phyloP scores from a whole-genome alignment of 2,888 invertebrate genomes.

The Cyclophora albipunctata region DNA sequence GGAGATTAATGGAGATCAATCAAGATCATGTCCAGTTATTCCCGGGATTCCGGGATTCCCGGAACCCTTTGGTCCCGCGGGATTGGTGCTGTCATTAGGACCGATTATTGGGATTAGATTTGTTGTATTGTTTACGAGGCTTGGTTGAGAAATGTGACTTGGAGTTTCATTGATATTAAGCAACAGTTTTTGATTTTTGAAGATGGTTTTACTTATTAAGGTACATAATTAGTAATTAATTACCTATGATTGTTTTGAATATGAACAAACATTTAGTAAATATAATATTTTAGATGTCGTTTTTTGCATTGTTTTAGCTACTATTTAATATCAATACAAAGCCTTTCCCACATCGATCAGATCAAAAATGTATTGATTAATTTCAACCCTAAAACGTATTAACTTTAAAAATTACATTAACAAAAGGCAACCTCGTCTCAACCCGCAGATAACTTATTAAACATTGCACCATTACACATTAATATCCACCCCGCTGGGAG shows the following conservation, averaged over 20 bases:
- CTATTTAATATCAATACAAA: no score
- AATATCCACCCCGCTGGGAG: constrained; percentile 67
- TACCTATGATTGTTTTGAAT: no score
- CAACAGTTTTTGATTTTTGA: no score
- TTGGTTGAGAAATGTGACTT: no score
- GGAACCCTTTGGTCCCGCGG: constrained; percentile 50
- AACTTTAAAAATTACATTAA: constrained; percentile 66
- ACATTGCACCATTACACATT: constrained; percentile 72
- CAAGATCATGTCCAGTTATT: constrained; percentile 68
- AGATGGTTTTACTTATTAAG: no score
- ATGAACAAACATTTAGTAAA: no score
- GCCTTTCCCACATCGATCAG: not conserved
- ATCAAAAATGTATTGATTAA: constrained; percentile 25
- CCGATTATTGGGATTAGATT: no score
- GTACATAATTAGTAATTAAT: no score
- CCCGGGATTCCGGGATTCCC: constrained; percentile 48
- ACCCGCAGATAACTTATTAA: constrained; percentile 73
- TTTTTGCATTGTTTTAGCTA: no score
- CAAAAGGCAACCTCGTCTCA: constrained; percentile 58
- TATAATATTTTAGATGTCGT: no score
- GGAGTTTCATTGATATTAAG: no score
- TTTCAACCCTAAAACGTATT: constrained; percentile 31
- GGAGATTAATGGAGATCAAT: constrained; percentile 45
- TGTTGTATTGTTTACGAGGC: no score
- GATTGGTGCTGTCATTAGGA: constrained; percentile 32